These are phyloP conservation scores for Mesodorylaimus sp. DNA, from an alignment of 2,888 invertebrate genomes.

Conservation along the genomic window DNA sequence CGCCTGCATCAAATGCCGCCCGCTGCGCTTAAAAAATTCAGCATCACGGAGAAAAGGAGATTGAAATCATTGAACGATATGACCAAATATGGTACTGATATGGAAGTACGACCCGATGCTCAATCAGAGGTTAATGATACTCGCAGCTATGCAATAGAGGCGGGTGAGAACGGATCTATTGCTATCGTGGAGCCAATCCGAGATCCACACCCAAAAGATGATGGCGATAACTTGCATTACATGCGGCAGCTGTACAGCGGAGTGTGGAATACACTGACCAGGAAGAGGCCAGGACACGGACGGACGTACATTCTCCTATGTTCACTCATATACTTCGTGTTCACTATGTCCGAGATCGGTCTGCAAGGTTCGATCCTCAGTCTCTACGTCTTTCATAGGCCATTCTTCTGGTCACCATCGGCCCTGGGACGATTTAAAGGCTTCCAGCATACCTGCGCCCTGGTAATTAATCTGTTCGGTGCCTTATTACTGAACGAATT, in stretches of 20 bases:
- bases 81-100: too few relatives aligned
- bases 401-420: neutral
- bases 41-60: too few relatives aligned
- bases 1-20: too few relatives aligned
- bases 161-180: too few relatives aligned
- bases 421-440: neutral
- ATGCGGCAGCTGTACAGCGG: neutral
- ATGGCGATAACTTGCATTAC: too few relatives aligned
- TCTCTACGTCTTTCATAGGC: slow-evolving; percentile 1
- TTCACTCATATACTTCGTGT: neutral
- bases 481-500: neutral
- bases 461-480: neutral
- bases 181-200: too few relatives aligned
- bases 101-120: too few relatives aligned
- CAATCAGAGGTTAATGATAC: too few relatives aligned
- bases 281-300: neutral
- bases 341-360: neutral
- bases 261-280: neutral
- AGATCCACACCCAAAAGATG: too few relatives aligned
- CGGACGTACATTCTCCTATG: neutral
- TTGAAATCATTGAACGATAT: too few relatives aligned
- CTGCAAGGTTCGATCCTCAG: slow-evolving; percentile 1
- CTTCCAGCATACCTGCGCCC: neutral
- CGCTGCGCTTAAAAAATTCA: too few relatives aligned
- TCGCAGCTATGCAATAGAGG: too few relatives aligned